phyloP scores from a whole-genome alignment of 2,888 invertebrate species.

The Heliconius sara region DNA sequence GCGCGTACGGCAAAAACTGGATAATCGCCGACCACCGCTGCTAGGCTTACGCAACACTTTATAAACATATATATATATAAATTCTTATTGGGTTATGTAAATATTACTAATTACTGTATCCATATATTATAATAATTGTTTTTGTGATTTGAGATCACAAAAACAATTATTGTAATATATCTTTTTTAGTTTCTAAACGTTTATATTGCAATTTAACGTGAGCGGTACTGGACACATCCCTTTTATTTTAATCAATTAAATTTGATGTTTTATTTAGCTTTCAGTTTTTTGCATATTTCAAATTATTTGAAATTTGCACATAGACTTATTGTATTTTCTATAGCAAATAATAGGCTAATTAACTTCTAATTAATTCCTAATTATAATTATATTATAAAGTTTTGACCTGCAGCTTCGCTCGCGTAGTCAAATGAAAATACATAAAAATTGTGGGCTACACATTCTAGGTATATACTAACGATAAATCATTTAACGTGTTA shows the following conservation, averaged over 20 bases:
- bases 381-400: background rate
- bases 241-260: background rate
- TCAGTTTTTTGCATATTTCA: background rate
- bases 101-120: constrained; percentile 57
- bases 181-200: constrained; percentile 7
- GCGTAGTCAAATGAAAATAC: background rate
- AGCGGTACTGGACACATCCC: constrained; percentile 4
- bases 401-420: background rate
- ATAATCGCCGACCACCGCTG: constrained; percentile 51
- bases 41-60: constrained; percentile 55
- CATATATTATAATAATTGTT: constrained; percentile 49
- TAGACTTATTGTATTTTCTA: background rate
- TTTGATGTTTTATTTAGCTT: background rate
- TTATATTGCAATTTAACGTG: background rate
- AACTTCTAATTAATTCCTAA: background rate
- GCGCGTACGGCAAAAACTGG: constrained; percentile 56
- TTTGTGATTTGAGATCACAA: background rate
- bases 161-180: no score
- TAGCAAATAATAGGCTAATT: background rate
- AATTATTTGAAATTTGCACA: background rate
- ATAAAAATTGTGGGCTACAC: no score
- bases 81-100: constrained; percentile 65
- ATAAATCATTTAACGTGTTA: no score
- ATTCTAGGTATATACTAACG: no score
- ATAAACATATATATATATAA: constrained; percentile 47